Conservation (phyloP, 1,140 invertebrate genomes). For the Micrasema minimum region DNA sequence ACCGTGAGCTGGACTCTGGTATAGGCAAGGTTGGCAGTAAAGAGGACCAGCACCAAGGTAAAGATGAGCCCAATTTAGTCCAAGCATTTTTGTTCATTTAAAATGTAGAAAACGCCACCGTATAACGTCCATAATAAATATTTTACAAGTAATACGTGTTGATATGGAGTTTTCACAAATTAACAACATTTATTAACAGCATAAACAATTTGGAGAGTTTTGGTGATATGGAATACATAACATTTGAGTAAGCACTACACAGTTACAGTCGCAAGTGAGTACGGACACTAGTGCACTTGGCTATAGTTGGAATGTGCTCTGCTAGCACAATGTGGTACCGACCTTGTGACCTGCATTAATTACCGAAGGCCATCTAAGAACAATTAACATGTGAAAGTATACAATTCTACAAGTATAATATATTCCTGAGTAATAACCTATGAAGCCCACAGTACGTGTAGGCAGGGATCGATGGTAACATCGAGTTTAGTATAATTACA, state of each 20-base stretch:
- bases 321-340: neutral
- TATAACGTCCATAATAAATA: slow-evolving; percentile 26
- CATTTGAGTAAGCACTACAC: slow-evolving; percentile 14
- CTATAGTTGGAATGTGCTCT: neutral
- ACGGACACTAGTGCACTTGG: neutral
- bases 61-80: slow-evolving; percentile 12
- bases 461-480: slow-evolving; percentile 26
- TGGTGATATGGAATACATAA: slow-evolving; percentile 29
- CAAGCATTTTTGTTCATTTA: slow-evolving; percentile 11
- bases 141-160: slow-evolving; percentile 31
- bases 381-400: neutral
- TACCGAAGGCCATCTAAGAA: neutral
- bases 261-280: neutral
- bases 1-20: too few relatives aligned
- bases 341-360: neutral
- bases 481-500: slow-evolving; percentile 18
- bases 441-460: slow-evolving; percentile 11
- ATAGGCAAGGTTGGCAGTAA: too few relatives aligned
- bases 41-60: too few relatives aligned
- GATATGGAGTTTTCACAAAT: slow-evolving; percentile 45
- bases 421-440: slow-evolving; percentile 10
- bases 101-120: slow-evolving; percentile 21
- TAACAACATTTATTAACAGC: slow-evolving; percentile 42
- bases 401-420: slow-evolving; percentile 2
- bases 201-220: slow-evolving; percentile 12